Base-by-base conservation (phyloP, 2,113 vertebrate species). In the Tonatia bakeri region DNA sequence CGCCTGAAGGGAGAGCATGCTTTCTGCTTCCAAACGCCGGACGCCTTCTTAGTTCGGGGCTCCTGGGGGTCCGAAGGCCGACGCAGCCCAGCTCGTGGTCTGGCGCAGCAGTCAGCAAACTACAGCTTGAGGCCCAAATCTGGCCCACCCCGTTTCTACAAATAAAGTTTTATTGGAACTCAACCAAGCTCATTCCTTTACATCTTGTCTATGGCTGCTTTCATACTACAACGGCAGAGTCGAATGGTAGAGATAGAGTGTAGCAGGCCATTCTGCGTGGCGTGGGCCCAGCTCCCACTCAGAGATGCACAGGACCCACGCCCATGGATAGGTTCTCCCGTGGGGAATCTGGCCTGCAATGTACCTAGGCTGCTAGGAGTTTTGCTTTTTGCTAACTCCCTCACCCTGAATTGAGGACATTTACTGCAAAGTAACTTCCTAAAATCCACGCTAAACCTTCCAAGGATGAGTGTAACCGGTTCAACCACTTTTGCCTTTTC, bases 101-200 rank as follows among this genome's bases (percentile, higher is more conserved):
- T 45, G 19, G 11, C 5, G 3, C 38, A 67, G 19, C 38, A 7
- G 26, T 67, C 16, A 36, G 43, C 12, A 52, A 40, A 16, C 38
- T 28, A 0, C 0, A 14, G 40, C 84, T 43, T 31, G 6, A 19
- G 50, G 50, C 15, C 73, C 61, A 36, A 4, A 43, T 26, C 14
- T 28, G 36, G 17, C 80, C 50, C 20, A 28, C 19, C n/a, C 26
- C 59, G 24, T 87, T 56, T 65, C 54, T 79, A 10, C 15, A 36
- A 67, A 84, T 64, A 79, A 67, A 87, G 36, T 24, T 89, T 79
- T 70, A 79, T 70, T 77, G 54, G 43, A 72, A 79, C 36, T 19
- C n/a, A 67, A 36, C 28, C 22, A 13, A 17, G 24, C 40, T 92
- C 24, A 6, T 4, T 16, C 8, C 12, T 11, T 70, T 33, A 15